phyloP scores from a whole-genome alignment of 2,888 invertebrate species.

The Phyllotreta cruciferae region DNA sequence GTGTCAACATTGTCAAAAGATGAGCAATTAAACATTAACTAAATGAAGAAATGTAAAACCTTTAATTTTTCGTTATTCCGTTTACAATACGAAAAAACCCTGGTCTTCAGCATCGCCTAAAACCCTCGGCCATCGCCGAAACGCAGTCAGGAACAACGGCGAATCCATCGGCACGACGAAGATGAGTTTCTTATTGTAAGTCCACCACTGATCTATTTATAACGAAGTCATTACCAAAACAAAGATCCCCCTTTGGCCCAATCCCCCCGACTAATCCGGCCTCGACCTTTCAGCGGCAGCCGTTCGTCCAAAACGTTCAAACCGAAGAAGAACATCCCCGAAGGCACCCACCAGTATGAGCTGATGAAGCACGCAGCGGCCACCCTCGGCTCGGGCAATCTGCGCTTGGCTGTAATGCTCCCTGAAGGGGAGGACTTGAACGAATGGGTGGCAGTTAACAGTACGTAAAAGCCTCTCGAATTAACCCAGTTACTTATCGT shows the following conservation, averaged over 20 bases:
- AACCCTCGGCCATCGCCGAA: too few relatives aligned
- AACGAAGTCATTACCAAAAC: slow-evolving; percentile 8
- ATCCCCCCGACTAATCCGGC: background rate
- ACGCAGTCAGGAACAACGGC: too few relatives aligned
- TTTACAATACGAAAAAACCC: too few relatives aligned
- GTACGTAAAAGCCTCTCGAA: slow-evolving; percentile 67
- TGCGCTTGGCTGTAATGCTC: slow-evolving; percentile 93
- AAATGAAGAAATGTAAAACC: too few relatives aligned
- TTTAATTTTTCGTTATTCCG: too few relatives aligned
- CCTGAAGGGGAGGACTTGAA: slow-evolving; percentile 99
- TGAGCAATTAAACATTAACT: too few relatives aligned
- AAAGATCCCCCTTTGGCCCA: background rate
- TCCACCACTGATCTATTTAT: slow-evolving; percentile 3
- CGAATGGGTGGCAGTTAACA: slow-evolving; percentile 99
- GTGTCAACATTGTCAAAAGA: too few relatives aligned
- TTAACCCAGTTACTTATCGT: too few relatives aligned
- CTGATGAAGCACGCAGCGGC: slow-evolving; percentile 99
- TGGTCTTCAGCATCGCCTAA: too few relatives aligned
- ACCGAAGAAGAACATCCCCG: slow-evolving; percentile 98
- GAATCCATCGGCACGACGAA: slow-evolving; percentile 4
- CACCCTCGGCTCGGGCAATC: slow-evolving; percentile 96
- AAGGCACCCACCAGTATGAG: slow-evolving; percentile 98
- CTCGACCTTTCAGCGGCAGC: slow-evolving; percentile 70
- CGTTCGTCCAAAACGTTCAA: slow-evolving; percentile 97
- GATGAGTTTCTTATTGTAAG: slow-evolving; percentile 21